Percentiles rank a stretch among this genome's conserved stretches.
These are phyloP conservation scores for Corythucha ciliata DNA, from an alignment of 2,888 invertebrate genomes.

Conservation along the genomic window DNA sequence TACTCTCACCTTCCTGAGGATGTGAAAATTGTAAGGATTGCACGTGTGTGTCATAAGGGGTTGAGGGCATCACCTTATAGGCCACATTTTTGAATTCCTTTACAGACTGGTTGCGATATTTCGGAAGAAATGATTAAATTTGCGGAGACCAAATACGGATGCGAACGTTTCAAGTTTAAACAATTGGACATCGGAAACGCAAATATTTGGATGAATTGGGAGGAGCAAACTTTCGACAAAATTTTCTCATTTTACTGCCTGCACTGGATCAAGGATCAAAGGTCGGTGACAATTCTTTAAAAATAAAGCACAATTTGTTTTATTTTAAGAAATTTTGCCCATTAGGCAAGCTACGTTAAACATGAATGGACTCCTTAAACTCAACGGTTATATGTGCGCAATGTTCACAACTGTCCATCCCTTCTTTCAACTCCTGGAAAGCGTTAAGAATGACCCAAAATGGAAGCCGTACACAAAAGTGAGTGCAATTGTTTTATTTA, in stretches of 20 bases:
- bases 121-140: constrained; percentile 61
- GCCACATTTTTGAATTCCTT: neutral
- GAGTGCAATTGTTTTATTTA: constrained; percentile 21
- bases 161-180: constrained; percentile 27
- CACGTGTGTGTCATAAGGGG: too few species aligned
- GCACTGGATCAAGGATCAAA: constrained; percentile 67
- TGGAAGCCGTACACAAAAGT: constrained; percentile 57
- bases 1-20: constrained; percentile 46
- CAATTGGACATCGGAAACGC: constrained; percentile 51
- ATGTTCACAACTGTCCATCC: constrained; percentile 60
- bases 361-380: constrained; percentile 55
- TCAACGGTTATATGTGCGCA: constrained; percentile 58
- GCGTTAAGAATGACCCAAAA: constrained; percentile 48
- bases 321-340: constrained; percentile 27
- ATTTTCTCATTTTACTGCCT: constrained; percentile 68
- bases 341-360: constrained; percentile 54
- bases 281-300: constrained; percentile 43
- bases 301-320: neutral
- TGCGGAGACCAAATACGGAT: constrained; percentile 41
- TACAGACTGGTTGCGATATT: constrained; percentile 54
- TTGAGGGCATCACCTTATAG: too few species aligned
- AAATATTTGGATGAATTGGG: constrained; percentile 34
- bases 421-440: constrained; percentile 58
- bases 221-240: constrained; percentile 50
- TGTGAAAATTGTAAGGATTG: constrained; percentile 14